These are phyloP conservation scores for Fukomys damarensis DNA, from an alignment of 2,113 vertebrate species.

Conservation along the genomic window DNA sequence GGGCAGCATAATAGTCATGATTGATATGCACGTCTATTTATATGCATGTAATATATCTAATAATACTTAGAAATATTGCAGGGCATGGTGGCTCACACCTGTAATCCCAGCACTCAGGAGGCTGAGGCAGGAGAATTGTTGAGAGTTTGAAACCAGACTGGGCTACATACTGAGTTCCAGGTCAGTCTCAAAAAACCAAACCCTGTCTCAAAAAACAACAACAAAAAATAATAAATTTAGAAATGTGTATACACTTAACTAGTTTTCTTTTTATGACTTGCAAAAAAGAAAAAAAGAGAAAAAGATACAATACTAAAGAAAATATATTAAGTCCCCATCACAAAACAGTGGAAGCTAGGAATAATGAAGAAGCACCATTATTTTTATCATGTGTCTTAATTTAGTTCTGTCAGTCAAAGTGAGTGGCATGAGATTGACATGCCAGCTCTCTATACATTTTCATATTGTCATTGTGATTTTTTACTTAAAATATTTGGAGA, in stretches of 20 bases:
- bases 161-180: no score
- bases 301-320: background rate
- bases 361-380: background rate
- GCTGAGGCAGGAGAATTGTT: no score
- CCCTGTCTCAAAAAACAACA: no score
- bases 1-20: background rate
- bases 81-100: no score
- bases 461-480: constrained; percentile 31
- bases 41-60: background rate
- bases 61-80: background rate
- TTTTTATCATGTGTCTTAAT: constrained; percentile 38
- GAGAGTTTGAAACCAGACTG: no score
- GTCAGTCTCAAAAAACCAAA: no score
- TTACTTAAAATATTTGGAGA: constrained; percentile 36
- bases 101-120: no score
- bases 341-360: constrained; percentile 26
- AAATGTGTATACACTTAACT: background rate
- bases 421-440: constrained; percentile 43
- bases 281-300: background rate
- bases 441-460: background rate
- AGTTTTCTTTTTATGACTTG: constrained; percentile 24
- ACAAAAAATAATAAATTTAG: no score
- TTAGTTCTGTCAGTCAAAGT: constrained; percentile 29
- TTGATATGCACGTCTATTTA: background rate
- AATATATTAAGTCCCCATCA: background rate